Evolutionary conservation across 35 echinoderm and acorn worm genomes (phyloP).

Genomic region (Eucidaris tribuloides): DNA sequence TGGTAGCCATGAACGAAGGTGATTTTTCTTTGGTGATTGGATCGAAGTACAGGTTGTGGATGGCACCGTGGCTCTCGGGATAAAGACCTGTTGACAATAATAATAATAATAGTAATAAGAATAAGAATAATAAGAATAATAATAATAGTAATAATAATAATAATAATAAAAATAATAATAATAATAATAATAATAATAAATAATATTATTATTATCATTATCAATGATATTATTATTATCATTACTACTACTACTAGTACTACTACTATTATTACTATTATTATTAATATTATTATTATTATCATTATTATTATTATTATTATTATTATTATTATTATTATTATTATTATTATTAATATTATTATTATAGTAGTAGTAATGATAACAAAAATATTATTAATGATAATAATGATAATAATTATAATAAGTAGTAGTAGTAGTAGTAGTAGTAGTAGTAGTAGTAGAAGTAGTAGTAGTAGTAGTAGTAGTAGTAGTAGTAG

Average conservation of each 20-base stretch:
- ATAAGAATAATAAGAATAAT: neutral
- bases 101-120: neutral
- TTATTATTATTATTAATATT: neutral
- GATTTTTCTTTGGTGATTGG: slow-evolving; percentile 34
- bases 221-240: neutral
- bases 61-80: slow-evolving; percentile 76
- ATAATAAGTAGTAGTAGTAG: neutral
- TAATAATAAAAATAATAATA: neutral
- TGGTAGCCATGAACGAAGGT: slow-evolving; percentile 36
- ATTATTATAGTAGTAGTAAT: neutral
- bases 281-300: neutral
- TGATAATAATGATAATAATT: neutral
- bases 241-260: neutral
- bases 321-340: neutral
- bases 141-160: neutral
- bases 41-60: slow-evolving; percentile 75
- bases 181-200: neutral
- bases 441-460: neutral
- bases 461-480: neutral
- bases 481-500: neutral
- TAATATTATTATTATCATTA: neutral
- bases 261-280: neutral
- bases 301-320: neutral
- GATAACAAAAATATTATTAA: neutral
- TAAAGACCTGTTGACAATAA: slow-evolving; percentile 59